Base-by-base conservation (phyloP, 1,140 invertebrate genomes). In the Drosophila truncata region DNA sequence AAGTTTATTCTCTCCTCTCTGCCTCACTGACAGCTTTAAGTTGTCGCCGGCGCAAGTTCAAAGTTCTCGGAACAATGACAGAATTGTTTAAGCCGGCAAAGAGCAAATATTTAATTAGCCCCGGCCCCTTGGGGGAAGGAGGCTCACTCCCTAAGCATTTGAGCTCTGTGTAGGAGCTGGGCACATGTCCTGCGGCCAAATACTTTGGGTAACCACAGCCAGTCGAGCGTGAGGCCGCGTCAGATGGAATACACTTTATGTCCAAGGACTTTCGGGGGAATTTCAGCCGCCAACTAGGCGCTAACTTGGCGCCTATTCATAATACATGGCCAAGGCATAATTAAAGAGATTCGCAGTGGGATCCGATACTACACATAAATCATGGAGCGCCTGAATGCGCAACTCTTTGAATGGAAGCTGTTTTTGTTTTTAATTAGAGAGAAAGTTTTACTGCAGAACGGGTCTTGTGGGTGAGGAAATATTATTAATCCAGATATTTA, bases 61-160 rank as follows among this genome's bases (percentile, higher is more conserved):
- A 82, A 82, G 44, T 82, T 72, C 63, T 35, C 18, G 20, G 25
- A 66, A 64, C 84, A 70, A 71, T 88, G 84, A 80, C 67, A 80
- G 58, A 69, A 70, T 46, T 49, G 60, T 70, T 70, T 77, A 65
- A 61, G 73, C 57, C 84, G 33, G 65, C 46, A 59, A 37, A 74
- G 79, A 73, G 64, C 67, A 87, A 88, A 88, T 88, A 87, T 87
- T 87, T 87, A 87, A 87, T 87, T 84, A 88, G 69, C 62, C 47
- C 44, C 11, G 37, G 25, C 67, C 76, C 62, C 16, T 11, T 0
- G 71, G 41, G 25, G 41, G 29, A 11, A 18, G 0, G 41, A 46
- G 46, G 10, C 16, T 41, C 33, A 54, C 35, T 41, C 39, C 52
- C 41, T 52, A 57, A 77, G 46, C 55, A 41, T 41, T 67, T 61